Percentiles rank a stretch among this genome's conserved stretches.
Conservation (phyloP, 2,113 vertebrate genomes). For the Toxotes chatareus region DNA sequence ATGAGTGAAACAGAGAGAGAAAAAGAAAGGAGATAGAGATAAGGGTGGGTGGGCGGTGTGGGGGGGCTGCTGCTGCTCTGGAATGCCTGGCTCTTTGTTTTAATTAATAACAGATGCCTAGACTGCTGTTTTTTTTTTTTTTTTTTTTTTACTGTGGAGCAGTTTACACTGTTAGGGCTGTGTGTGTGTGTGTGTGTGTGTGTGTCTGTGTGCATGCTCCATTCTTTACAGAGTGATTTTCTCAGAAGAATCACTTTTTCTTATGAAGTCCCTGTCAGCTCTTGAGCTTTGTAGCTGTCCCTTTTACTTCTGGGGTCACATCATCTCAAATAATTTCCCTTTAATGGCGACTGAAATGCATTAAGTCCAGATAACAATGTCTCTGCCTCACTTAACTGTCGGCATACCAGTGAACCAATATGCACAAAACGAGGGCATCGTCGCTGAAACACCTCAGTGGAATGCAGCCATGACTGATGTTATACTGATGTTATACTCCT, state of each 20-base stretch:
- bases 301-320: slow-evolving; percentile 5
- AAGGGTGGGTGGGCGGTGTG: slow-evolving; percentile 48
- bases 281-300: slow-evolving; percentile 9
- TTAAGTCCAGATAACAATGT: neutral
- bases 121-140: slow-evolving; percentile 36
- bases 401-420: neutral
- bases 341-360: neutral
- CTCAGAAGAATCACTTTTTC: slow-evolving; percentile 10
- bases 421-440: neutral
- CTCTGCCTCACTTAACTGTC: too few relatives aligned
- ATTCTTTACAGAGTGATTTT: neutral
- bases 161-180: slow-evolving; percentile 31
- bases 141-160: slow-evolving; percentile 33
- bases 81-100: slow-evolving; percentile 77
- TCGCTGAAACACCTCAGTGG: neutral
- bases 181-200: slow-evolving; percentile 15
- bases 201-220: neutral
- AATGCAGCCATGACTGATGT: neutral
- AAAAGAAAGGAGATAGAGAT: slow-evolving; percentile 53
- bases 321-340: neutral
- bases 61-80: slow-evolving; percentile 60
- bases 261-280: slow-evolving; percentile 9
- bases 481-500: slow-evolving; percentile 25
- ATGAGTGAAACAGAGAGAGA: slow-evolving; percentile 48
- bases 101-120: slow-evolving; percentile 80